Evolutionary conservation across 2,797 vertebrate genomes (phyloP).

Genomic region (Bucorvus abyssinicus): DNA sequence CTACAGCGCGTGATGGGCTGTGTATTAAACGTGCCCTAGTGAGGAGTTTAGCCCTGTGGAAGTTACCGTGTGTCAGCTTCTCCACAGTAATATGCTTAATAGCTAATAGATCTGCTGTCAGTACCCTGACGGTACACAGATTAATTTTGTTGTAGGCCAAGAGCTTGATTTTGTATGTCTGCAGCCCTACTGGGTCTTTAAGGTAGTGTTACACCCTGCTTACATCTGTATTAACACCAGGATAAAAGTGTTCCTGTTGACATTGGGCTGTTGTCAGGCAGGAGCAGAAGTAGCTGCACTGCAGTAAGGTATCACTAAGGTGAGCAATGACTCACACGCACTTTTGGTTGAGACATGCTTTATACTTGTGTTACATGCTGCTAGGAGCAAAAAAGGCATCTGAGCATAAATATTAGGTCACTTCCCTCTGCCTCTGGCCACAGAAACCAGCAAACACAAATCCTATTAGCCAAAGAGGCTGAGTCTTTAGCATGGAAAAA

Average conservation of each 20-base stretch:
- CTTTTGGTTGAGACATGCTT: background rate
- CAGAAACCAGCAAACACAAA: background rate
- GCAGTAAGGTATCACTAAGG: background rate
- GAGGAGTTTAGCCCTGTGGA: background rate
- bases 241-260: background rate
- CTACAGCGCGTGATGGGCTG: background rate
- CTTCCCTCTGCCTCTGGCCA: background rate
- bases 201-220: background rate
- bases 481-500: background rate
- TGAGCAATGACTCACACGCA: background rate
- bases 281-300: background rate
- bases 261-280: background rate
- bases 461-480: background rate
- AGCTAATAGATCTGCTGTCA: background rate
- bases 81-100: background rate
- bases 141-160: background rate
- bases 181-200: background rate
- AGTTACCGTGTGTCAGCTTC: background rate
- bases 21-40: background rate
- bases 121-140: background rate
- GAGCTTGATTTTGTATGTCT: background rate
- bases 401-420: background rate
- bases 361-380: background rate
- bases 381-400: background rate
- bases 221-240: accelerated